phyloP scores from a whole-genome alignment of 2,888 invertebrate species.

The Cantharis flavilabris region DNA sequence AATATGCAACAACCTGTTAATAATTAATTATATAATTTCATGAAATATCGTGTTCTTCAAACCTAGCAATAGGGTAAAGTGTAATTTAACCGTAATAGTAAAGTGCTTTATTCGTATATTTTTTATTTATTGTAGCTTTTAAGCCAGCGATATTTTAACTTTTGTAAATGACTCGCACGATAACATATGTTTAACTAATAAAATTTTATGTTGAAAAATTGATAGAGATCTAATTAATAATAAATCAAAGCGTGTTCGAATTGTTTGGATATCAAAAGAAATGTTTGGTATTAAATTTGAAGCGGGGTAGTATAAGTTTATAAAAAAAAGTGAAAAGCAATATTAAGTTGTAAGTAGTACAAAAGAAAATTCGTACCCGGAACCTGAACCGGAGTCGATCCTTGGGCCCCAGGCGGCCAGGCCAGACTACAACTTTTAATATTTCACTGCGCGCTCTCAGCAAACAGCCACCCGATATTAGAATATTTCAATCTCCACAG shows the following conservation, averaged over 20 bases:
- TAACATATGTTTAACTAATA: slow-evolving; percentile 23
- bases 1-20: slow-evolving; percentile 51
- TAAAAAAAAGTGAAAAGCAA: slow-evolving; percentile 25
- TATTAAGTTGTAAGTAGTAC: slow-evolving; percentile 31
- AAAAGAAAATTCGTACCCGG: slow-evolving; percentile 27
- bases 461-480: slow-evolving; percentile 50
- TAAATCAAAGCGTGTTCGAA: background rate
- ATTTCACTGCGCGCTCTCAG: slow-evolving; percentile 45
- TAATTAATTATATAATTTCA: slow-evolving; percentile 53
- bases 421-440: slow-evolving; percentile 42
- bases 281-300: background rate
- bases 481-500: slow-evolving; percentile 56
- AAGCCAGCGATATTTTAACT: slow-evolving; percentile 5
- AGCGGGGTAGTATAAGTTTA: background rate
- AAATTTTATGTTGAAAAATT: slow-evolving; percentile 4
- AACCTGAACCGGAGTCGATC: slow-evolving; percentile 30
- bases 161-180: background rate
- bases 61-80: slow-evolving; percentile 35
- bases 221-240: slow-evolving; percentile 13
- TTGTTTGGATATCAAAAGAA: background rate
- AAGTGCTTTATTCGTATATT: slow-evolving; percentile 6
- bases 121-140: background rate
- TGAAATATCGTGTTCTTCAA: slow-evolving; percentile 44
- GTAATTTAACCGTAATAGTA: slow-evolving; percentile 20
- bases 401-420: slow-evolving; percentile 38